These are phyloP conservation scores for Callitettix versicolor DNA, from an alignment of 1,140 invertebrate species.

Conservation along the genomic window DNA sequence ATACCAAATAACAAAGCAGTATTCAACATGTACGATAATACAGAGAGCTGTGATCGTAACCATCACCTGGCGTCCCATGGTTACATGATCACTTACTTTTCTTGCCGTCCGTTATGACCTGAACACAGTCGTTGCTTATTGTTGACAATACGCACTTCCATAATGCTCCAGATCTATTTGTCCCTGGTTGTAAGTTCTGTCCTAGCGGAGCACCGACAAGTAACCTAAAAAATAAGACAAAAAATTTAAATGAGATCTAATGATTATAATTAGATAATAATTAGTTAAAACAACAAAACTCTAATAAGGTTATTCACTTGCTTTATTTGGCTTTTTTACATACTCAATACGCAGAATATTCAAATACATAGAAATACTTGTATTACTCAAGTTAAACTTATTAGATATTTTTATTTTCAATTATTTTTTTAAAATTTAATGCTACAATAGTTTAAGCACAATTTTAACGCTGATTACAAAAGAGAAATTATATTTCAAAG, in stretches of 20 bases:
- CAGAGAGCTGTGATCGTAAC: too few relatives aligned
- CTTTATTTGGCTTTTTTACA: background rate
- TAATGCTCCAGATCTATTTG: conserved; percentile 75
- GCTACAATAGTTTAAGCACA: too few relatives aligned
- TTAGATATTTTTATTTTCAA: too few relatives aligned
- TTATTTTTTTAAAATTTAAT: too few relatives aligned
- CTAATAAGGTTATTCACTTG: background rate
- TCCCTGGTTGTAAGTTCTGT: conserved; percentile 72
- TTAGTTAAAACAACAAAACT: background rate
- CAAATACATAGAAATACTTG: background rate
- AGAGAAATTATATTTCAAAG: too few relatives aligned
- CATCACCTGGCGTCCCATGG: too few relatives aligned
- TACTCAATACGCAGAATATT: background rate
- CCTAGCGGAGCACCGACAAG: conserved; percentile 84
- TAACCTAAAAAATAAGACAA: conserved; percentile 51
- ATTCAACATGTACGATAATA: too few relatives aligned
- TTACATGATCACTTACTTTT: conserved; percentile 60
- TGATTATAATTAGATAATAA: background rate
- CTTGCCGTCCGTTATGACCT: conserved; percentile 78
- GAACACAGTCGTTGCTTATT: conserved; percentile 54
- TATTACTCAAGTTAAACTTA: background rate
- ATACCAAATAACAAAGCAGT: too few relatives aligned
- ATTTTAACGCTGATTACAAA: too few relatives aligned
- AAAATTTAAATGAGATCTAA: background rate
- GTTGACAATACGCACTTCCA: conserved; percentile 72